These are phyloP conservation scores for Leucania comma DNA, from an alignment of 2,888 invertebrate species.

Conservation along the genomic window DNA sequence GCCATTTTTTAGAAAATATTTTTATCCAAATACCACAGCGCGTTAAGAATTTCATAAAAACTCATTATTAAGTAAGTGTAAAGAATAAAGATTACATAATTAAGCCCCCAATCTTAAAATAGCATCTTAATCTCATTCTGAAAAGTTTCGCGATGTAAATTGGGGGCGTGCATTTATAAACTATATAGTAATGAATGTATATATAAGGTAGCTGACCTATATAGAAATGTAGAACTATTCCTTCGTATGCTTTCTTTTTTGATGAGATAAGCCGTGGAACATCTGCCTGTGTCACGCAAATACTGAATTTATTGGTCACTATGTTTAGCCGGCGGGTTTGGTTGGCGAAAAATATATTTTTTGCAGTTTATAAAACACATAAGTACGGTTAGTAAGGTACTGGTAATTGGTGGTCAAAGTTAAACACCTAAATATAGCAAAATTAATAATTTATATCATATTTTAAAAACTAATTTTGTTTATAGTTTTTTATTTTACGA, in stretches of 20 bases:
- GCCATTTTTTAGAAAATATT: conserved; percentile 4
- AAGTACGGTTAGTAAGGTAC: background rate
- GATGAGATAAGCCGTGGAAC: conserved; percentile 65
- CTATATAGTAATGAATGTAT: conserved; percentile 30
- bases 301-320: conserved; percentile 64
- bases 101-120: conserved; percentile 39
- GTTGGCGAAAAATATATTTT: background rate
- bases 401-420: background rate
- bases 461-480: background rate
- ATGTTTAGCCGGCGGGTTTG: conserved; percentile 33
- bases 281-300: conserved; percentile 73
- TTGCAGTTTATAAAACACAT: background rate
- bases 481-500: too few relatives aligned
- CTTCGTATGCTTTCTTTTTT: conserved; percentile 66
- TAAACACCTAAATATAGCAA: background rate
- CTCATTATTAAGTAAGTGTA: conserved; percentile 9
- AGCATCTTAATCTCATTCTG: conserved; percentile 43
- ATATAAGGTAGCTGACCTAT: conserved; percentile 48
- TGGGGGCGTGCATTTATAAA: conserved; percentile 34
- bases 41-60: conserved; percentile 6
- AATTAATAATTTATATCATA: too few relatives aligned
- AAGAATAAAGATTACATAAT: conserved; percentile 4
- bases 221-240: conserved; percentile 55
- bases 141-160: conserved; percentile 38
- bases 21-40: conserved; percentile 7